Percentiles rank a stretch among this genome's conserved stretches.
phyloP scores from a whole-genome alignment of 2,113 vertebrate species.

The Macrotis lagotis region DNA sequence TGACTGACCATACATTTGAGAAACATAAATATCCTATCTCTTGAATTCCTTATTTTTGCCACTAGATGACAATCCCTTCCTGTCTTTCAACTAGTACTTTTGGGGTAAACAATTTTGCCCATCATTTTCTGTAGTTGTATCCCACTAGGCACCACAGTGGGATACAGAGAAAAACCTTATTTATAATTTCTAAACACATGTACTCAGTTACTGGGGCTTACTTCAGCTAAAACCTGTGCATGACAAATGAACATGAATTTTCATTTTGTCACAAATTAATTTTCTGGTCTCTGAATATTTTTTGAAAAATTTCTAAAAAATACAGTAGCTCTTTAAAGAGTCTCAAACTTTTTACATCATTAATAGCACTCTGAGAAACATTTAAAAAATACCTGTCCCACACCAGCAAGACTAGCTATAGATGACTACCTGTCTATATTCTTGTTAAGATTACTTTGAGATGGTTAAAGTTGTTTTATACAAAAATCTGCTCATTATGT shows the following conservation, averaged over 20 bases:
- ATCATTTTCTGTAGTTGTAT: not conserved
- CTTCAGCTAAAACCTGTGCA: not conserved
- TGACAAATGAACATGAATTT: constrained; percentile 46
- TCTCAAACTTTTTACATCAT: constrained; percentile 42
- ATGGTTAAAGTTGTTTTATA: not conserved
- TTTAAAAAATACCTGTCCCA: not conserved
- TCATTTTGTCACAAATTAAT: constrained; percentile 54
- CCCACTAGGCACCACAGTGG: not conserved
- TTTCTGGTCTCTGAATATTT: constrained; percentile 50
- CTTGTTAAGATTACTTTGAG: not conserved
- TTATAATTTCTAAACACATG: constrained; percentile 14
- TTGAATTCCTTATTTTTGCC: constrained; percentile 26
- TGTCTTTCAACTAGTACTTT: constrained; percentile 3
- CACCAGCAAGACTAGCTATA: not conserved
- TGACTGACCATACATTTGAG: not conserved
- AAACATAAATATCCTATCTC: not conserved
- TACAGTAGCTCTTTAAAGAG: constrained; percentile 41
- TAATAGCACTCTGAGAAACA: constrained; percentile 40
- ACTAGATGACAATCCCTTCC: not conserved
- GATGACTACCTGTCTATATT: not conserved
- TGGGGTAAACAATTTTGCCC: not conserved
- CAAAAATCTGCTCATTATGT: not conserved
- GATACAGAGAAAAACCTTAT: constrained; percentile 24
- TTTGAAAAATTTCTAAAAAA: constrained; percentile 52
- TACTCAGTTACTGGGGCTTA: not conserved